A percentile compares a stretch with the other conserved stretches of the same genome.
These are phyloP conservation scores for Seriola aureovittata DNA, from an alignment of 2,113 vertebrate species.

Conservation along the genomic window DNA sequence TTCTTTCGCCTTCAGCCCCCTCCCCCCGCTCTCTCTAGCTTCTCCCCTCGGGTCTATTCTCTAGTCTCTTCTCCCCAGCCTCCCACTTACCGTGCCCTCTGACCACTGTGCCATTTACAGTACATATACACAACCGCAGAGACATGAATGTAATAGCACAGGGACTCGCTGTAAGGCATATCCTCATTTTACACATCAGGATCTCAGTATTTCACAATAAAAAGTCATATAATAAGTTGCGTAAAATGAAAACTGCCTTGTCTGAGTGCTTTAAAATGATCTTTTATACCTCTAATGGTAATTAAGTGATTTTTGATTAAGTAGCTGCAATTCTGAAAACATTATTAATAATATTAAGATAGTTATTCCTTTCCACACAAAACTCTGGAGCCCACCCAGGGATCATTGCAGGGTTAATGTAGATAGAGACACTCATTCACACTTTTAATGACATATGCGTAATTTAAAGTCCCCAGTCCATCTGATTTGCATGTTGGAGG, in stretches of 20 bases:
- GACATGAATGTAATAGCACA: conserved; percentile 45
- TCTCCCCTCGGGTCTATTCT: conserved; percentile 28
- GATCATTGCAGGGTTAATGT: conserved; percentile 20
- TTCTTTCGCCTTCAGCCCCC: not conserved
- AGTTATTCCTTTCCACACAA: not conserved
- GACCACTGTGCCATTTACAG: conserved; percentile 58
- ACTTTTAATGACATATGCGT: conserved; percentile 18
- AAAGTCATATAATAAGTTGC: conserved; percentile 1
- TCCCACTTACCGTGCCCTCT: conserved; percentile 45
- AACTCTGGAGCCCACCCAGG: not conserved
- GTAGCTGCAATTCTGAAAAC: not conserved
- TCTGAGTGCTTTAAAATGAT: conserved; percentile 1
- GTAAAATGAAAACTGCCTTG: conserved; percentile 7
- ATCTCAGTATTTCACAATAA: conserved; percentile 5
- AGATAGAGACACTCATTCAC: conserved; percentile 45
- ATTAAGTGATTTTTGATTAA: conserved; percentile 1
- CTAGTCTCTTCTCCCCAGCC: conserved; percentile 26
- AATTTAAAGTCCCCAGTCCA: conserved; percentile 25
- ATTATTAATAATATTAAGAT: not conserved
- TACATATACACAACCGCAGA: conserved; percentile 34
- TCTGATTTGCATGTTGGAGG: conserved; percentile 41
- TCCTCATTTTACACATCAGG: conserved; percentile 29
- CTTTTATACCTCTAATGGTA: not conserved
- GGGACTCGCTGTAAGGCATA: conserved; percentile 18
- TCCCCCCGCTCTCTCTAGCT: not conserved